Conservation (phyloP, 1,140 invertebrate species). For the Polyergus mexicanus region DNA sequence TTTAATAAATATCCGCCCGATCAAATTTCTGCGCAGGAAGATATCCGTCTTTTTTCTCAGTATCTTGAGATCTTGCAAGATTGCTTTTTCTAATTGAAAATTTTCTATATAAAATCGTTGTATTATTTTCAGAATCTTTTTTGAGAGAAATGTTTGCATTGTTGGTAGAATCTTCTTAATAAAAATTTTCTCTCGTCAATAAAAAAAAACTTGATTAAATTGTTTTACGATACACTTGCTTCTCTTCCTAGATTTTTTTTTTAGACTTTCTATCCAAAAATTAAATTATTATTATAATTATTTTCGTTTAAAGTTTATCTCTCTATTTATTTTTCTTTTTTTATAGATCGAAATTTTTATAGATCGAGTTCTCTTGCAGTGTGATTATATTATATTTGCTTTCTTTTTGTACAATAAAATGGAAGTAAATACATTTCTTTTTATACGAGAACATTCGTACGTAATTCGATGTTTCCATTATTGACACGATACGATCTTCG, state of each 20-base stretch:
- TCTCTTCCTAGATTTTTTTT: too few relatives aligned
- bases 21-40: neutral
- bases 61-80: neutral
- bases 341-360: neutral
- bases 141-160: neutral
- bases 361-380: neutral
- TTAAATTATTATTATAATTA: neutral
- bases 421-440: too few relatives aligned
- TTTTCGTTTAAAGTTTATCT: neutral
- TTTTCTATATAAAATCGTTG: neutral
- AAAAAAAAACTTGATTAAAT: neutral
- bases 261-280: neutral
- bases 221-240: too few relatives aligned
- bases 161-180: neutral
- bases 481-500: constrained; percentile 2
- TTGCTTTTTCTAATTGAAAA: neutral
- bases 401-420: neutral
- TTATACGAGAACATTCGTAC: too few relatives aligned
- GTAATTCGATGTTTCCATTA: constrained; percentile 2
- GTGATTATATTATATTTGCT: neutral
- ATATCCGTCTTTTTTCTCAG: neutral
- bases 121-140: neutral
- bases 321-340: neutral
- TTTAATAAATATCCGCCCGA: neutral
- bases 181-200: neutral